A percentile compares a stretch with the other conserved stretches of the same genome.
Conservation (phyloP, 2,113 vertebrate genomes). For the Etheostoma cragini region DNA sequence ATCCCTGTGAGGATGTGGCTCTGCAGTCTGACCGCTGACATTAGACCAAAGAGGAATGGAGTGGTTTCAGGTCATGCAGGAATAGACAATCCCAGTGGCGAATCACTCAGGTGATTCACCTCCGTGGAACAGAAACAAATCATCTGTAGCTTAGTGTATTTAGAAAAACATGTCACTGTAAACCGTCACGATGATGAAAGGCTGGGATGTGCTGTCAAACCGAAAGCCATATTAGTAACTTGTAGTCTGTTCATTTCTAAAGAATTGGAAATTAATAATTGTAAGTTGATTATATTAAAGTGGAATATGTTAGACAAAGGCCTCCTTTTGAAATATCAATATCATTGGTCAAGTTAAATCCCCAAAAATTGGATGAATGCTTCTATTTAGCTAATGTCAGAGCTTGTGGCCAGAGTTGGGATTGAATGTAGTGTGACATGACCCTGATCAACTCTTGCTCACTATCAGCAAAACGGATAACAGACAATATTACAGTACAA, state of each 20-base stretch:
- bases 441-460: neutral
- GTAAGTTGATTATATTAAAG: slow-evolving; percentile 26
- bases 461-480: slow-evolving; percentile 23
- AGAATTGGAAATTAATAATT: slow-evolving; percentile 18
- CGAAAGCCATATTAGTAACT: slow-evolving; percentile 24
- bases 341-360: neutral
- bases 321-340: slow-evolving; percentile 15
- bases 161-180: slow-evolving; percentile 38
- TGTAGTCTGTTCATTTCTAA: slow-evolving; percentile 6
- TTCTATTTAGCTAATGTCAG: slow-evolving; percentile 28
- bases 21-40: slow-evolving; percentile 1
- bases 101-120: slow-evolving; percentile 42
- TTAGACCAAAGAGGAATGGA: slow-evolving; percentile 5
- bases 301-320: slow-evolving; percentile 35
- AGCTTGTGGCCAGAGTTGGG: slow-evolving; percentile 15
- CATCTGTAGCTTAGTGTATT: slow-evolving; percentile 37
- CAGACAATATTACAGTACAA: slow-evolving; percentile 3
- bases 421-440: slow-evolving; percentile 22
- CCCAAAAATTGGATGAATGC: slow-evolving; percentile 31
- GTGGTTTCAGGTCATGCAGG: slow-evolving; percentile 8
- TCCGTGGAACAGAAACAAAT: slow-evolving; percentile 27
- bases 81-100: slow-evolving; percentile 6
- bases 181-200: slow-evolving; percentile 12
- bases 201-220: slow-evolving; percentile 6
- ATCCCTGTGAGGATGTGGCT: slow-evolving; percentile 12